Base-by-base conservation (phyloP, 2,888 invertebrate genomes). In the Liopterus haemorrhoidalis region DNA sequence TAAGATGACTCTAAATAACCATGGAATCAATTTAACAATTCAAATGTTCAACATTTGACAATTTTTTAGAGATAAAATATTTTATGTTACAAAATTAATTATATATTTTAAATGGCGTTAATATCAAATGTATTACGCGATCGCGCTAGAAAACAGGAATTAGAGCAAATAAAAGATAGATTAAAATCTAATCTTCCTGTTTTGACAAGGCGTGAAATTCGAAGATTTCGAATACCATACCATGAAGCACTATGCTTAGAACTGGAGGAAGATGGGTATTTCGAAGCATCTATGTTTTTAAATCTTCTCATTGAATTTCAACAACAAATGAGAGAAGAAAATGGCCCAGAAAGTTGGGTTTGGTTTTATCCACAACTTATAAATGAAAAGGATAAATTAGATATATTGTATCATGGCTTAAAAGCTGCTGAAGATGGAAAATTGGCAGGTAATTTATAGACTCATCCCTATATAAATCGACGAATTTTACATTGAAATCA, bases 221-320 rank as follows among this genome's bases (percentile, higher is more conserved):
- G 67, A 52, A 64, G 65, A 68, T 66, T 46, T 51, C 70, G 72
- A 48, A 42, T 70, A 20, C 74, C 78, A 1, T 61, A 73, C 36
- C 63, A 74, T 55, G 70, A 78, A 58, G 76, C 78, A 19, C 59
- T 78, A 1, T 61, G 76, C 22, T 50, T 71, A 6, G 78, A 79
- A 57, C 56, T 80, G 2, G 58, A 62, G 43, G 80, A 79, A 58
- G 57, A 67, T 1, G 75, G 74, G 0, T 74, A 65, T 49, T 40
- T 47, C 1, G 71, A 72, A 47, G 70, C 78, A 0, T 70, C 73
- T 0, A 61, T 63, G 24, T 78, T 73, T 54, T 55, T 81, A 1
- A 66, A 65, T 52, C 71, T 75, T 52, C 63, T 81, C 1, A 67
- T 80, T 14, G 69, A 75, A 15, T 70, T 75, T 18, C 78, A 80